Base-by-base conservation (phyloP, 37 sponge, comb jelly and placozoan genomes). In the Ephydatia muelleri region DNA sequence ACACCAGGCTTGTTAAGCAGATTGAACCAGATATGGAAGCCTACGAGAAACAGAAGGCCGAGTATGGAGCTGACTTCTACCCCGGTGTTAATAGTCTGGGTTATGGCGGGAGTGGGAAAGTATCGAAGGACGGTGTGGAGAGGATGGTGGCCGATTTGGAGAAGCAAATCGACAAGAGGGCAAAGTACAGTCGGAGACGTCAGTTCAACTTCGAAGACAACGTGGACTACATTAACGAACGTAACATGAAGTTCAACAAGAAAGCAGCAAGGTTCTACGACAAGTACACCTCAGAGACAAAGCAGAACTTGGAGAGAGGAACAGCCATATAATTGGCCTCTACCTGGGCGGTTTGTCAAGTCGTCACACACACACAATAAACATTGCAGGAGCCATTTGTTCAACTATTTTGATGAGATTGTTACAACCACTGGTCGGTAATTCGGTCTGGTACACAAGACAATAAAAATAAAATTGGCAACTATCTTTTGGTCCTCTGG, bases 221-320 rank as follows among this genome's bases (percentile, higher is more conserved):
- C 84, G 94, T 99, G 35, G 96, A 97, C 81, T 99, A 99, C 78
- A 99, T 99, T 79, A 99, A 99, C 67, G 99, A 99, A 34, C 81
- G 97, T 22, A 99, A 99, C 79, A 93, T 84, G 92, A 91, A 82
- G 76, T 99, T 99, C 90, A 99, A 99, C 81, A 88, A 90, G 88
- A 99, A 99, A 72, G 94, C 94, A 0, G 94, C 91, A 68, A 86
- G 99, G 16, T 99, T 89, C 88, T 99, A 97, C 72, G 94, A 93
- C 81, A 92, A 95, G 78, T 99, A 95, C 74, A 99, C 99, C 16
- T 87, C 94, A 16, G 99, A 99, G 82, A 95, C 95, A 76, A 95
- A 97, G 77, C 95, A 97, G 84, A 99, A 99, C 84, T 82, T 99
- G 73, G 99, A 99, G 81, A 88, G 99, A 88, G 99, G 99, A 67